Conservation (phyloP, 1,140 invertebrate species). For the Caligus rogercresseyi region DNA sequence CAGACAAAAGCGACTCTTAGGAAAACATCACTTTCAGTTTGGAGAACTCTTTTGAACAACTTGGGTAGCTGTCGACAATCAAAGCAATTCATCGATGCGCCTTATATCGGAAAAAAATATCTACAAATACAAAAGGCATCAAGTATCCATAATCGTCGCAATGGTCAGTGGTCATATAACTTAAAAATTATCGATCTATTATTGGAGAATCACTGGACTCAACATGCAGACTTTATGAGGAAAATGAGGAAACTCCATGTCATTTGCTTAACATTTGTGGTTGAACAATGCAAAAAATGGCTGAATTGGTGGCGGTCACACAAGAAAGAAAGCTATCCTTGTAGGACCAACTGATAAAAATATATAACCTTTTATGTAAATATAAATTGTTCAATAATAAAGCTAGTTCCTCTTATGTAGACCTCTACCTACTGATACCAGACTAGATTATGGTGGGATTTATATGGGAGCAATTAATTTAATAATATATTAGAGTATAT, state of each 20-base stretch:
- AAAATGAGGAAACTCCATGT: background rate
- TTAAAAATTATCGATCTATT: background rate
- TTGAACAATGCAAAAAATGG: background rate
- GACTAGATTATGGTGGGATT: too few relatives aligned
- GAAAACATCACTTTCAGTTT: background rate
- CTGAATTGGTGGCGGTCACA: background rate
- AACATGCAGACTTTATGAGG: background rate
- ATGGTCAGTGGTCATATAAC: background rate
- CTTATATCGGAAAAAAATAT: background rate
- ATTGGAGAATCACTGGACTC: background rate
- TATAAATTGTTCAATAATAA: too few relatives aligned
- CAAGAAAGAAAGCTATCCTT: background rate
- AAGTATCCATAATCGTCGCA: background rate
- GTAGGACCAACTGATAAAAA: background rate
- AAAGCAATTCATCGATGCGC: background rate
- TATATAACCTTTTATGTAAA: too few relatives aligned
- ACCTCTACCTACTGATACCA: too few relatives aligned
- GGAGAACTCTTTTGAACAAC: background rate
- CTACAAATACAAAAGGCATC: background rate
- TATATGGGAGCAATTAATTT: too few relatives aligned
- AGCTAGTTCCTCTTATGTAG: too few relatives aligned
- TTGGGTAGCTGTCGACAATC: background rate
- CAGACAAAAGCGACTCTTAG: background rate
- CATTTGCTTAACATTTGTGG: too few relatives aligned
- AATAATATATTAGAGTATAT: too few relatives aligned